Evolutionary conservation across 2,797 vertebrate genomes (phyloP), one percentile per base, ranked within the genome.

Genomic region (Pangasius sanitwongsei): DNA sequence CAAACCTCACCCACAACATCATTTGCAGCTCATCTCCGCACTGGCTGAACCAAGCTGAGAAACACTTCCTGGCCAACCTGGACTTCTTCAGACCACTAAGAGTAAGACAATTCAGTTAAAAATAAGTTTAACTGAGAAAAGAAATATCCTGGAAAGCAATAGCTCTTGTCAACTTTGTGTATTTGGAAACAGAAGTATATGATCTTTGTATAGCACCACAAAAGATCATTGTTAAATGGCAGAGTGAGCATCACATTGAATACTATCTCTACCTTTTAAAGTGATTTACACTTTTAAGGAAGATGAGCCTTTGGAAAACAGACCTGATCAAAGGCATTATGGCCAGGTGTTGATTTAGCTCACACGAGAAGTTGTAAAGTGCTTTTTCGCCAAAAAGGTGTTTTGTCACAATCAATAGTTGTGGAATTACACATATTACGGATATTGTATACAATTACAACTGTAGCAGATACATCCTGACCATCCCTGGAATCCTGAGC

Each of bases 31-130:
- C 97, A 31, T 91, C 96, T 0, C 92, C 91, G 1, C 86, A 90
- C 84, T 97, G 96, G 91, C 95, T 99, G 23, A 92, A 94, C 53
- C 94, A 90, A 0, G 95, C 96, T 0, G 97, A 98, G 87, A 91
- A 87, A 34, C 92, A 93, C 28, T 97, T 99, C 82, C 94, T 89
- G 80, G 93, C 93, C 87, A 98, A 97, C 90, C 86, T 98, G 94
- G 96, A 98, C 94, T 96, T 98, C 93, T 90, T 99, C 78, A 98
- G 97, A 93, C 97, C 98, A 0, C 57, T 98, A 50, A 90, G 94
- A 95, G 98, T 99, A 94, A 97, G 95, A 94, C 41, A 75, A 74
- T 59, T 34, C 9, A 34, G 18, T 16, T 4, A 2, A 31, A 63
- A 9, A 86, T 11, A 57, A 37, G 23, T 20, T 57, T 18, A 80